These are phyloP conservation scores for Protosalanx chinensis DNA, from an alignment of 2,797 vertebrate species.

Conservation along the genomic window DNA sequence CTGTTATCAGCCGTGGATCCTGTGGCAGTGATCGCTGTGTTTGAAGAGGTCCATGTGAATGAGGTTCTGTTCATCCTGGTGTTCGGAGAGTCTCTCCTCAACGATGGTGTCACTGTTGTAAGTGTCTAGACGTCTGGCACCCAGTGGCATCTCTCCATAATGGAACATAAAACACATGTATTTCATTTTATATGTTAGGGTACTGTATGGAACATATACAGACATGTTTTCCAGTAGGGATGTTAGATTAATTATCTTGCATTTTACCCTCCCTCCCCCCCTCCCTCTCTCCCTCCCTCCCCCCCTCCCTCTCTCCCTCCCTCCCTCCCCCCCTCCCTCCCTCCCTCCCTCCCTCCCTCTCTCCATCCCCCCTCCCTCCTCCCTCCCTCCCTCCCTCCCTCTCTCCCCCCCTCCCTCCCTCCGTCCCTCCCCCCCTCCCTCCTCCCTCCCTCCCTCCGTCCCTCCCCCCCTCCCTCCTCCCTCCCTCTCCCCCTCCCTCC, in stretches of 20 bases:
- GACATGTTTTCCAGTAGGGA: not conserved
- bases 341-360: too few relatives aligned
- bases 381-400: too few relatives aligned
- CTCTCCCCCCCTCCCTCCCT: too few relatives aligned
- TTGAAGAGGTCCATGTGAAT: constrained; percentile 97
- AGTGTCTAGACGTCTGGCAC: constrained; percentile 36
- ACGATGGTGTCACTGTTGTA: constrained; percentile 96
- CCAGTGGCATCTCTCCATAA: not conserved
- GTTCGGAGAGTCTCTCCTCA: constrained; percentile 96
- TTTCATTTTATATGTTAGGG: not conserved
- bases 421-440: too few relatives aligned
- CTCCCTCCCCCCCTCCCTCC: too few relatives aligned
- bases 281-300: too few relatives aligned
- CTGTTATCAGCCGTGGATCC: constrained; percentile 93
- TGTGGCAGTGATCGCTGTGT: constrained; percentile 93
- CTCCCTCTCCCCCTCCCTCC: too few relatives aligned
- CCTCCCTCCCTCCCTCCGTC: too few relatives aligned
- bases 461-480: too few relatives aligned
- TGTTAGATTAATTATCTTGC: not conserved
- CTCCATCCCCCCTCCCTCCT: too few relatives aligned
- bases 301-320: too few relatives aligned
- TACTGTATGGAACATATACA: not conserved
- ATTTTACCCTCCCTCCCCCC: not conserved
- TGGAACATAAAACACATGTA: not conserved
- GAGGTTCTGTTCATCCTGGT: constrained; percentile 96